phyloP scores from a whole-genome alignment of 2,797 vertebrate species.

The Chelmon rostratus region DNA sequence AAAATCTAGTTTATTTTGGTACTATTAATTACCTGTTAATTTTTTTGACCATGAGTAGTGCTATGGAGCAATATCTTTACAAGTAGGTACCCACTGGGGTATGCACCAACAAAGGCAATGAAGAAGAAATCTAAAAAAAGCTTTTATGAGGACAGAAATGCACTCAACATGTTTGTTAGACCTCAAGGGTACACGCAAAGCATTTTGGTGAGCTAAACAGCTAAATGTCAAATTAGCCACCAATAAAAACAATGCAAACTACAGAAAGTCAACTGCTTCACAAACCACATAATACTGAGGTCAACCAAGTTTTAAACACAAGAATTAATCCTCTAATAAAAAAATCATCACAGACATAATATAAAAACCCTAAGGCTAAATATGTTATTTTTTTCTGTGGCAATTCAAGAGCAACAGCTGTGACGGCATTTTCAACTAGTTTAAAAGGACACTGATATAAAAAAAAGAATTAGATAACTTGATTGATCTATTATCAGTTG shows the following conservation, averaged over 20 bases:
- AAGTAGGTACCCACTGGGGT: too few relatives aligned
- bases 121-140: too few relatives aligned
- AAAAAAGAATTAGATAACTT: neutral
- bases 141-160: neutral
- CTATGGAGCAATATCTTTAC: too few relatives aligned
- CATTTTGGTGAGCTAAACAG: neutral
- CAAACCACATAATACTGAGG: slow-evolving; percentile 5
- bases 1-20: too few relatives aligned
- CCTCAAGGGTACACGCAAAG: neutral
- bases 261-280: neutral
- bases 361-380: neutral
- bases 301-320: slow-evolving; percentile 10
- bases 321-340: slow-evolving; percentile 18
- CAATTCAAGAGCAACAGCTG: neutral
- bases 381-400: slow-evolving; percentile 6
- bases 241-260: neutral
- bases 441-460: neutral
- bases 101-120: neutral
- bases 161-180: neutral
- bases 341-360: neutral
- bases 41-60: too few relatives aligned
- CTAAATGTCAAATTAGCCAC: neutral
- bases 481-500: slow-evolving; percentile 7
- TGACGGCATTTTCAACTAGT: neutral
- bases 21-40: too few relatives aligned